Evolutionary conservation across 2,888 invertebrate species (phyloP).

Genomic region (Agrochola macilenta): DNA sequence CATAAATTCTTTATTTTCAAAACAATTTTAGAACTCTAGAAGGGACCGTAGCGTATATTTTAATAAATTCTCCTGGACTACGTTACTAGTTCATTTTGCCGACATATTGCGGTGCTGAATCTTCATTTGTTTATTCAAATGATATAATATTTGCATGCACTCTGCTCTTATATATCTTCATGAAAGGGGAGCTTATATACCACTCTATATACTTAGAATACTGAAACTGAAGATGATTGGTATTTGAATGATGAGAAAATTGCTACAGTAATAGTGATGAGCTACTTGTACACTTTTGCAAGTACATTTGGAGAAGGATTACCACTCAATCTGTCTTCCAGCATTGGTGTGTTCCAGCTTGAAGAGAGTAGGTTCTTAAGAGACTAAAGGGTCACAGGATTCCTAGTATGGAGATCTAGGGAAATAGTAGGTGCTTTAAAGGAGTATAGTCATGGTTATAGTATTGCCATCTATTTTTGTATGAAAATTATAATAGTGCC

Average conservation of each 20-base stretch:
- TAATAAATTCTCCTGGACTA: slow-evolving; percentile 14
- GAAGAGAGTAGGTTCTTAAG: too few relatives aligned
- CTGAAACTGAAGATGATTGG: too few relatives aligned
- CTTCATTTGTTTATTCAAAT: slow-evolving; percentile 50
- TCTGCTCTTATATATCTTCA: slow-evolving; percentile 7
- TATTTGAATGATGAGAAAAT: background rate
- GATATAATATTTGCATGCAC: slow-evolving; percentile 40
- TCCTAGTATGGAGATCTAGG: too few relatives aligned
- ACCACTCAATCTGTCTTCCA: too few relatives aligned
- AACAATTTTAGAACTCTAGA: slow-evolving; percentile 1
- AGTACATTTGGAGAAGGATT: too few relatives aligned
- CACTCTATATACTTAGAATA: too few relatives aligned
- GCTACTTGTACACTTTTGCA: too few relatives aligned
- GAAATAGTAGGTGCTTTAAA: too few relatives aligned
- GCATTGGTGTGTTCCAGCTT: too few relatives aligned
- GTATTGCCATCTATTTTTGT: background rate
- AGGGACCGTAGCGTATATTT: background rate
- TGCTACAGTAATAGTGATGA: too few relatives aligned
- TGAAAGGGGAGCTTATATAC: slow-evolving; percentile 9
- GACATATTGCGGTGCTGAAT: slow-evolving; percentile 42
- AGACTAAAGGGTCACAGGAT: too few relatives aligned
- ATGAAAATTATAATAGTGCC: slow-evolving; percentile 6
- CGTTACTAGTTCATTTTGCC: background rate
- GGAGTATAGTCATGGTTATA: too few relatives aligned
- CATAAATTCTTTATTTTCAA: slow-evolving; percentile 1